phyloP scores from a whole-genome alignment of 2,113 vertebrate species.

The Apeltes quadracus region DNA sequence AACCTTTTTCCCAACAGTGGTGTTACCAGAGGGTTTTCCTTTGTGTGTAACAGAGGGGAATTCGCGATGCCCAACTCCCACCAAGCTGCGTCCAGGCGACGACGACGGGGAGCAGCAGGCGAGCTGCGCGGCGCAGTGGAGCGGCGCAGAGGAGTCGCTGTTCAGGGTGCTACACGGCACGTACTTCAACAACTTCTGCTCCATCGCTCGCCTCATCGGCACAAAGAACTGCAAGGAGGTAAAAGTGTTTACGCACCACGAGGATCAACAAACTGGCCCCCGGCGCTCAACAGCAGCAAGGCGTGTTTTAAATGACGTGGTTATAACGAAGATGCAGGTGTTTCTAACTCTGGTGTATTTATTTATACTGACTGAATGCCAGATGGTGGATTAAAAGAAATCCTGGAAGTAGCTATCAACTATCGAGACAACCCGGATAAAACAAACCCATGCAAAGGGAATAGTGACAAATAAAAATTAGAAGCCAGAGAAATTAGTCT shows the following conservation, averaged over 20 bases:
- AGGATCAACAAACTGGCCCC: too few relatives aligned
- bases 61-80: slow-evolving; percentile 95
- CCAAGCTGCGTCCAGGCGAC: slow-evolving; percentile 86
- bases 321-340: background rate
- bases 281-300: background rate
- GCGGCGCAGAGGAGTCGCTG: slow-evolving; percentile 93
- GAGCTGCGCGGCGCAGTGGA: slow-evolving; percentile 86
- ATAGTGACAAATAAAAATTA: slow-evolving; percentile 11
- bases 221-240: slow-evolving; percentile 98
- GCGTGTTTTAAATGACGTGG: background rate
- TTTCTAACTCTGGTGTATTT: background rate
- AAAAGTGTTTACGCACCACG: too few relatives aligned
- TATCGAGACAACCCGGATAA: background rate
- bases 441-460: background rate
- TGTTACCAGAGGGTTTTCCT: background rate
- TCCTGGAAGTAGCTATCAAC: background rate
- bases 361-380: background rate
- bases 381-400: slow-evolving; percentile 7
- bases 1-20: slow-evolving; percentile 5
- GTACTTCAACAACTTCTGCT: slow-evolving; percentile 99
- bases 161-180: slow-evolving; percentile 97
- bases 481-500: background rate
- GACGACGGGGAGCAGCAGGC: slow-evolving; percentile 81
- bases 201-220: slow-evolving; percentile 92
- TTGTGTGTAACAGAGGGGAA: slow-evolving; percentile 85